Evolutionary conservation across 2,113 vertebrate genomes (phyloP).

Genomic region (Chionomys nivalis): DNA sequence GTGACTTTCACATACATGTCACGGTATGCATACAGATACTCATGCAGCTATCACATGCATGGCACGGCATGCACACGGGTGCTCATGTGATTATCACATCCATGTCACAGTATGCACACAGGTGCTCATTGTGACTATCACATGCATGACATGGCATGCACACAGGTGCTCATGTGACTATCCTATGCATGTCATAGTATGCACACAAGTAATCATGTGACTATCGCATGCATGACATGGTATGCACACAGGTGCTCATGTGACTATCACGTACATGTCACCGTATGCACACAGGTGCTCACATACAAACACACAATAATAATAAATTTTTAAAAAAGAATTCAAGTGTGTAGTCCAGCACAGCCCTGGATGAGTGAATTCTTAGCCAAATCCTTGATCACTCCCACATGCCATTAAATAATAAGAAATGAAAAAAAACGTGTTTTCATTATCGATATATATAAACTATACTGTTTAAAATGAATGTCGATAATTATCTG

Average conservation of each 20-base stretch:
- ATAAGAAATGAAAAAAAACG: not conserved
- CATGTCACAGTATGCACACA: too few species aligned
- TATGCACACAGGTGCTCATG: not conserved
- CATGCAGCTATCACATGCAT: too few species aligned
- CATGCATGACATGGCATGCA: too few species aligned
- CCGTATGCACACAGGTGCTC: not conserved
- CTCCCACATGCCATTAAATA: not conserved
- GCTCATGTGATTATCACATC: too few species aligned
- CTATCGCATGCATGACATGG: fast-evolving
- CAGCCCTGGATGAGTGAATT: not conserved
- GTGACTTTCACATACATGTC: not conserved
- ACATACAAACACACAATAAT: not conserved
- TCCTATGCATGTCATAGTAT: too few species aligned
- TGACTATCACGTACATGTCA: too few species aligned
- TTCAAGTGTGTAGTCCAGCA: not conserved
- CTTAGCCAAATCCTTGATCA: not conserved
- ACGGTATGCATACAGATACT: too few species aligned
- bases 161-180: not conserved
- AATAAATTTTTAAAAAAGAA: not conserved
- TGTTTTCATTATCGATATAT: not conserved
- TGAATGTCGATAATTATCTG: conserved; percentile 30
- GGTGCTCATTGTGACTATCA: not conserved
- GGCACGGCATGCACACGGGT: too few species aligned
- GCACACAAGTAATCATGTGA: not conserved
- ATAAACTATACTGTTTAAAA: not conserved